Base-by-base conservation (phyloP, 2,797 vertebrate species). In the Anniella stebbinsi region DNA sequence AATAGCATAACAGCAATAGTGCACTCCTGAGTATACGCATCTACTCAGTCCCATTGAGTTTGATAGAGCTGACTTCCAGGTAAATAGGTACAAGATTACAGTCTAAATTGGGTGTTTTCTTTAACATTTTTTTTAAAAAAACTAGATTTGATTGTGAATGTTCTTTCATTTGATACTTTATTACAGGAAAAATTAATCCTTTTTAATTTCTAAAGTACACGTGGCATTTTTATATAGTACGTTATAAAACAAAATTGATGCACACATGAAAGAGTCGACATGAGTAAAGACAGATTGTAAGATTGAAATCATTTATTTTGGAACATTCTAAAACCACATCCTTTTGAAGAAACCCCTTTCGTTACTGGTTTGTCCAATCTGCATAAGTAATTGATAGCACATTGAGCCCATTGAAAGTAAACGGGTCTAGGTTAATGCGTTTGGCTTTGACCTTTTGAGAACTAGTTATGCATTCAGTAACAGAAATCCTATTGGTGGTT, bases 201-300 rank as follows among this genome's bases (percentile, higher is more conserved):
- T 12, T 80, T 83, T 80, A 78, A 86, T 94, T 95, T 95, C 94
- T 93, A 94, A 95, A 94, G 84, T 84, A 51, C 85, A 93, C 84
- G 15, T 95, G 90, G 76, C 90, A 67, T 95, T 94, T 96, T 95
- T 69, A 33, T 93, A 78, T 73, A 85, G 51, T 69, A 84, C 93
- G 91, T 48, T 91, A 73, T 93, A 93, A 91, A 87, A 38, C 85
- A 87, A 94, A 95, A 94, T 95, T 92, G 92, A 87, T 93, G 84
- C 95, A 92, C 94, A 95, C 91, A 93, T 95, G 92, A 96, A 92
- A 90, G 92, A 13, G 66, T 89, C 94, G 54, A 69, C 41, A 90
- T 90, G 93, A 96, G 92, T 92, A 93, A 91, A 91, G 75, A 88
- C 90, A 88, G 87, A 89, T 92, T 92, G 90, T 67, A 94, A 96